phyloP scores from a whole-genome alignment of 2,888 invertebrate genomes.

The Petrolisthes cinctipes region DNA sequence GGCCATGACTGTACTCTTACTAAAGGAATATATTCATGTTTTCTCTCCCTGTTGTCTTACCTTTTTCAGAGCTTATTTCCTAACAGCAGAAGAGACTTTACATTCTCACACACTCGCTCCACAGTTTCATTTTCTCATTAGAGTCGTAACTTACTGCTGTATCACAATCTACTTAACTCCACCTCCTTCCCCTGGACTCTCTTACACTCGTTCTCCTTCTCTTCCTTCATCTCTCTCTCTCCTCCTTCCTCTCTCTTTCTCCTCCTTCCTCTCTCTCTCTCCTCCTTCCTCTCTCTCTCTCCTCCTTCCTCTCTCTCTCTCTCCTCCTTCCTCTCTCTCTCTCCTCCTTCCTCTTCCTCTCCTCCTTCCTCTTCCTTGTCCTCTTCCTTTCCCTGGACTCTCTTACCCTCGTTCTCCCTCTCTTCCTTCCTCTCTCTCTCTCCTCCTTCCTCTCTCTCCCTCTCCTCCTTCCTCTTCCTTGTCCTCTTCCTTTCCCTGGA shows the following conservation, averaged over 20 bases:
- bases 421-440: no score
- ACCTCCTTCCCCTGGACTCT: not conserved
- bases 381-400: conserved; percentile 12
- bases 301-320: not conserved
- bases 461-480: no score
- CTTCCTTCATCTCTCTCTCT: not conserved
- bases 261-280: not conserved
- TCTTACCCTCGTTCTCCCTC: no score
- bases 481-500: no score
- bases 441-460: no score
- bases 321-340: conserved; percentile 10
- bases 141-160: no score
- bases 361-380: not conserved
- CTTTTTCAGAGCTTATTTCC: no score
- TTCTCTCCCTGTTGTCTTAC: no score
- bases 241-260: conserved; percentile 16
- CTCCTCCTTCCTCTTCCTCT: conserved; percentile 15
- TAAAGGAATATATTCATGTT: no score
- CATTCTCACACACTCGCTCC: not conserved
- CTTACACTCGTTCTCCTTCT: not conserved
- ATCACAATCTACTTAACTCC: conserved; percentile 2
- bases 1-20: no score
- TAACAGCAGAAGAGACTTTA: not conserved
- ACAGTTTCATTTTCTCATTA: not conserved
- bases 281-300: not conserved